Evolutionary conservation across 2,797 vertebrate genomes (phyloP), one percentile per base, ranked within the genome.

Genomic region (Pangasius mekongensis): DNA sequence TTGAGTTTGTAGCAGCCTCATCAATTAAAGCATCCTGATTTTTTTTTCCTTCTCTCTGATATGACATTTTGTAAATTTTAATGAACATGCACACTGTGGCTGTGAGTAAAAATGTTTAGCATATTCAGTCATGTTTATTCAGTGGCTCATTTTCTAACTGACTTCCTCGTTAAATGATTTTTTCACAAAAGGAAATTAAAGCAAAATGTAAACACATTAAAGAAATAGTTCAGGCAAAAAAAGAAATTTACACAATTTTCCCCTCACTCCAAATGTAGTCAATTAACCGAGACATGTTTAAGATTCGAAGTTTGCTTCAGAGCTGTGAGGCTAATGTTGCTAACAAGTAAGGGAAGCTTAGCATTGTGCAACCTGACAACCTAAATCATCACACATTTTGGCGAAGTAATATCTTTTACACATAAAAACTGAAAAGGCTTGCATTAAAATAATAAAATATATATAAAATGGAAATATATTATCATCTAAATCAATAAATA

Each of bases 121-220:
- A 90, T 90, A 86, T 90, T 89, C 78, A 76, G 85, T 85, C 81
- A 90, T 90, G 85, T 89, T 91, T 91, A 88, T 91, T 92, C 88
- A 91, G 85, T 89, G 87, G 49, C 74, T 84, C 11, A 47, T 90
- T 89, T 89, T 84, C 71, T 76, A 86, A 74, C 85, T 84, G 56
- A 88, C n/a, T 83, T 88, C 33, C 30, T 66, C 20, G 66, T 82
- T 77, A 67, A 80, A 56, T 80, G 14, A 22, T 39, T 36, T 58
- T 62, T 62, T 4, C 20, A 39, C 54, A 82, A 88, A 33, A 83
- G 66, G 56, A 67, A 86, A 82, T 69, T 67, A 62, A 87, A 90
- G 54, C 30, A 43, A 58, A 87, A 87, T 83, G 52, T 71, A 83
- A 83, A 83, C 71, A 74, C 24, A 74, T 87, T 83, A 84, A 67